Base-by-base conservation (phyloP, 1,140 invertebrate species). In the Tribolium madens region DNA sequence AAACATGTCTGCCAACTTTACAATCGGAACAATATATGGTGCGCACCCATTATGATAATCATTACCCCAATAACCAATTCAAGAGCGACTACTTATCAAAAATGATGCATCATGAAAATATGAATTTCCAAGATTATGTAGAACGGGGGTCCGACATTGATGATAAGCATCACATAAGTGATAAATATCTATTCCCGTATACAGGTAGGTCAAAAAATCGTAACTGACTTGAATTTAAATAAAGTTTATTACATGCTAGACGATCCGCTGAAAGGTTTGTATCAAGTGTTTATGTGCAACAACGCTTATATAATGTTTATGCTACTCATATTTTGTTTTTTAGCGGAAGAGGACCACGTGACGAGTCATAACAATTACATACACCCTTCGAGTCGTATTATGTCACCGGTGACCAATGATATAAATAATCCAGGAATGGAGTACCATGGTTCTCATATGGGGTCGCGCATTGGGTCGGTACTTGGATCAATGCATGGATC, bases 101-200 rank as follows among this genome's bases (percentile, higher is more conserved):
- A 86, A 89, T 81, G 90, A 91, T 78, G 84, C 86, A 89, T 82
- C 80, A 91, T 84, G 83, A 91, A 83, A 87, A 84, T 75, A 80
- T 85, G 75, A 92, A 90, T 87, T 92, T 87, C 73, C 85, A 90
- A 46, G 89, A 91, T 6, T 89, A 89, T 77, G 84, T 84, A 10
- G 91, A 92, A 77, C 84, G 90, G 10, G 87, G 90, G 83, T 93
- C 92, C 0, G 93, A 94, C 75, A 88, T 89, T 0, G 93, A 93
- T 1, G 93, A 94, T 47, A 92, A 93, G 79, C 90, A 91, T 83
- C 91, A 91, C 76, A 82, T 91, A 5, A 91, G 91, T 68, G 93
- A 94, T 79, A 94, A 94, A 86, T 95, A 94, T 85, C 84, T 92
- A 64, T 94, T 93, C 80, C 93, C 93, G 0, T 94, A 94, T 80